Percentiles rank a stretch among this genome's conserved stretches.
Conservation (phyloP, 53 echinoderm and acorn worm species). For the Zoroaster sp. region DNA sequence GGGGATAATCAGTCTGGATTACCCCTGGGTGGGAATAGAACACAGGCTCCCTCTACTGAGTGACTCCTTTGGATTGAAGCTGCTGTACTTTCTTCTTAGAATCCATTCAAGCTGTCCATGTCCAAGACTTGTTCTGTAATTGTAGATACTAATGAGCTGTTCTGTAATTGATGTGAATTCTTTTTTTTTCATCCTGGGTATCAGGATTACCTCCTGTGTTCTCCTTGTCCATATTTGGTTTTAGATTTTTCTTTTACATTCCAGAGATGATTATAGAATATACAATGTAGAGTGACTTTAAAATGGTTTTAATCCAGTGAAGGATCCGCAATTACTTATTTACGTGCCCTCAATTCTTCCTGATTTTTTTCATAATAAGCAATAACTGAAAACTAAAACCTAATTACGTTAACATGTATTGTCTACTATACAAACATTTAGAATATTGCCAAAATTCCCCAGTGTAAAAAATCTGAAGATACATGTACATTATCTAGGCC, state of each 20-base stretch:
- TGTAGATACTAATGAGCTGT: conserved; percentile 10
- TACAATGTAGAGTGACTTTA: background rate
- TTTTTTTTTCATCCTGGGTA: background rate
- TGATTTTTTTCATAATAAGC: too few relatives aligned
- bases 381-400: too few relatives aligned
- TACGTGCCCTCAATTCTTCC: too few relatives aligned
- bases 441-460: too few relatives aligned
- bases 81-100: background rate
- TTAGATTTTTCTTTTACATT: background rate
- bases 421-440: too few relatives aligned
- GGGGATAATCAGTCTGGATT: background rate
- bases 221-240: background rate
- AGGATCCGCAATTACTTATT: too few relatives aligned
- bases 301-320: background rate
- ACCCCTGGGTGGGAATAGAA: background rate
- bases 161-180: background rate
- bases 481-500: too few relatives aligned
- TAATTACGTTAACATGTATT: too few relatives aligned
- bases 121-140: background rate
- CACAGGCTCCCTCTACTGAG: background rate
- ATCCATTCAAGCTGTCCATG: background rate
- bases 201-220: background rate
- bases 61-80: background rate
- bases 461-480: too few relatives aligned
- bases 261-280: background rate